Evolutionary conservation across 1,140 invertebrate genomes (phyloP), one percentile per base, ranked within the genome.

Genomic region (Carposina sasakii): DNA sequence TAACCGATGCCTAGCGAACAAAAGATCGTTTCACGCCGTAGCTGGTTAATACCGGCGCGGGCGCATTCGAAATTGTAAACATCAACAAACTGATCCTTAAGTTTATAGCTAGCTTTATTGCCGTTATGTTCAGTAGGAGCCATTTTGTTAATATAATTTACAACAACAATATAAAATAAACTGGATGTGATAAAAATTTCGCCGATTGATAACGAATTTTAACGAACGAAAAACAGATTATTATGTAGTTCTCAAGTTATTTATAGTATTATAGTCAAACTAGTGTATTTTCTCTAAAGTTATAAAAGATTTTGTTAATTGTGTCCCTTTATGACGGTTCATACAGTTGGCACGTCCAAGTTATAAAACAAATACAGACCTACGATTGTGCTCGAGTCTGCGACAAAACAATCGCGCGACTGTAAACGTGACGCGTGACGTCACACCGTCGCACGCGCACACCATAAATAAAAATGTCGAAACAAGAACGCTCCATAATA

Each of bases 111-210:
- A 41, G 46, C 56, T 79, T 79, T 79, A 77, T 76, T 57, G 63
- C 63, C 61, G 60, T 68, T 68, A 72, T 75, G 75, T 76, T 75
- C 75, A 78, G 75, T 78, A 76, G 73, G 71, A 76, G 58, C 60
- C 61, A 67, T 76, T 76, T 70, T 71, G 73, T 79, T 79, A 67
- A 66, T 57, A 67, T 74, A 68, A 77, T 81, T 81, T 81, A 81
- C 73, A 74, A n/a, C n/a, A n/a, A n/a, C n/a, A n/a, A n/a, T n/a
- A n/a, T n/a, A n/a, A n/a, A n/a, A n/a, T n/a, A n/a, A n/a, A n/a
- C n/a, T n/a, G n/a, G n/a, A n/a, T n/a, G n/a, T n/a, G n/a, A n/a
- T n/a, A n/a, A n/a, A n/a, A n/a, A n/a, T n/a, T n/a, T n/a, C n/a
- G n/a, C n/a, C n/a, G n/a, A n/a, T n/a, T n/a, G n/a, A n/a, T n/a